Conservation (phyloP, 2,113 vertebrate genomes). For the Neolamprologus ventralis region DNA sequence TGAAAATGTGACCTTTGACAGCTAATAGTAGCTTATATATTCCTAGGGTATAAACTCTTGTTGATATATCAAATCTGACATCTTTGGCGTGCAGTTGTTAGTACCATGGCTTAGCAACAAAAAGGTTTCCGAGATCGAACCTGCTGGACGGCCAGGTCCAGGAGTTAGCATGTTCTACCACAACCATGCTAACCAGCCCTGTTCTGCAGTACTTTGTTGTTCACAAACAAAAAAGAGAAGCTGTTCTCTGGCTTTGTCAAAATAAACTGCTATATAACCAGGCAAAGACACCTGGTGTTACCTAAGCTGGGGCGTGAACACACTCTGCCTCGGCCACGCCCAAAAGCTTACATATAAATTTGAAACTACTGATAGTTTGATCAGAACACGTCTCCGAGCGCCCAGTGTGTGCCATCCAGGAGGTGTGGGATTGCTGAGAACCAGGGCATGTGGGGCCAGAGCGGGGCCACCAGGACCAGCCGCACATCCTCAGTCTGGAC, state of each 20-base stretch:
- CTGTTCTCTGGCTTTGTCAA: background rate
- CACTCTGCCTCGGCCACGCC: background rate
- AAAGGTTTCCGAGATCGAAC: background rate
- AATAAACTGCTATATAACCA: background rate
- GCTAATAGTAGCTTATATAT: background rate
- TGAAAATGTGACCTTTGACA: background rate
- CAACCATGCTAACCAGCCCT: background rate
- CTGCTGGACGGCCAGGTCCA: background rate
- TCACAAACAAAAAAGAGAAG: background rate
- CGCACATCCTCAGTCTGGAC: background rate
- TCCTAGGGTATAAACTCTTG: background rate
- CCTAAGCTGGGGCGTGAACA: background rate
- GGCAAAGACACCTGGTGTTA: background rate
- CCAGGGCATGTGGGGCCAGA: background rate
- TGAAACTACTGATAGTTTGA: background rate
- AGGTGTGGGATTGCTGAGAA: background rate
- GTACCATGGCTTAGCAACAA: background rate
- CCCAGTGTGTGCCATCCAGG: background rate
- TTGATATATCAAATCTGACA: background rate
- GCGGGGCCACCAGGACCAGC: background rate
- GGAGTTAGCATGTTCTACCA: background rate
- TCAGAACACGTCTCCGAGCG: background rate
- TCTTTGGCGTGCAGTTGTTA: background rate
- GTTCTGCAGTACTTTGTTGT: background rate
- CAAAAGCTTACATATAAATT: background rate